These are phyloP conservation scores for Argyrosomus regius DNA, from an alignment of 2,797 vertebrate genomes.

Conservation along the genomic window DNA sequence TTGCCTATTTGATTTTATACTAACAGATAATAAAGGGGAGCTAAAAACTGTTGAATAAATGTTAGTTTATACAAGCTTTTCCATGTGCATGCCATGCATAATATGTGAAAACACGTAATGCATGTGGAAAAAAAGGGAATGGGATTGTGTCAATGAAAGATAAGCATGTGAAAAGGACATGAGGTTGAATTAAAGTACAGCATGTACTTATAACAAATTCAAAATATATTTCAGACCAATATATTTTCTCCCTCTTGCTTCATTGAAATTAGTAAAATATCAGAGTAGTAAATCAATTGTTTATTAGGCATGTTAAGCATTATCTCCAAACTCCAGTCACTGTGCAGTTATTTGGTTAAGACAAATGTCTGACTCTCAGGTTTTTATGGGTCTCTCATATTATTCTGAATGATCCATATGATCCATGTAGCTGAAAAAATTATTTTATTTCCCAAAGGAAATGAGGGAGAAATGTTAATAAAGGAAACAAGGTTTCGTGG, in stretches of 20 bases:
- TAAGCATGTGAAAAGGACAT: not conserved
- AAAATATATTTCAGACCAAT: not conserved
- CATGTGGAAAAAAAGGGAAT: no score
- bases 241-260: not conserved
- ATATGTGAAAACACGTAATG: no score
- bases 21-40: no score
- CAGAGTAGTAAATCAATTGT: not conserved
- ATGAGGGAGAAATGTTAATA: not conserved
- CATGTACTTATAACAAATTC: not conserved
- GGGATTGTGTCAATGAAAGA: no score
- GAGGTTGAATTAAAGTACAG: not conserved
- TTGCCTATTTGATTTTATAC: no score
- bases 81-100: no score
- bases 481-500: not conserved
- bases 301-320: not conserved
- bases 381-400: not conserved
- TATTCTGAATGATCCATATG: not conserved
- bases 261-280: not conserved
- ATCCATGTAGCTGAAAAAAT: not conserved
- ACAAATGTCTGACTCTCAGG: not conserved
- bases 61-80: no score
- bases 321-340: not conserved
- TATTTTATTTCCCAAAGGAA: not conserved
- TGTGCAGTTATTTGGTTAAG: not conserved
- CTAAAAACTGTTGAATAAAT: no score